These are phyloP conservation scores for Plecturocebus donacophilus DNA, from an alignment of 2,113 vertebrate genomes.

Conservation along the genomic window DNA sequence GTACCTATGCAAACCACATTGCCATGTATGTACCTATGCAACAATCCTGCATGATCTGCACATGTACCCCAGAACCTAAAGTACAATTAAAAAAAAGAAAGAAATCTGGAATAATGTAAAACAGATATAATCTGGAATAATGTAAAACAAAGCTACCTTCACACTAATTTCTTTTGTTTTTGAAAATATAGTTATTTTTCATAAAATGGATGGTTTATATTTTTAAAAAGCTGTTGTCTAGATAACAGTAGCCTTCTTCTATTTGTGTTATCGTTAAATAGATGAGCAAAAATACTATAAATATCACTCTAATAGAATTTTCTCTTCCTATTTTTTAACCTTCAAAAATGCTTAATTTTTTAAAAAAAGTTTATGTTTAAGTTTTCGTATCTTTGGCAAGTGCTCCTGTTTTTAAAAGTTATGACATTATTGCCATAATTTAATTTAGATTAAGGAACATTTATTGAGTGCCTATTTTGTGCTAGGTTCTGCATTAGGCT, in stretches of 20 bases:
- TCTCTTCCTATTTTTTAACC: not conserved
- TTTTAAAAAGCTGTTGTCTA: not conserved
- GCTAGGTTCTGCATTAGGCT: not conserved
- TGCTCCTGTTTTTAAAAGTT: not conserved
- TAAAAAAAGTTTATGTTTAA: not conserved
- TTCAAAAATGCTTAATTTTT: not conserved
- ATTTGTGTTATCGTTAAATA: not conserved
- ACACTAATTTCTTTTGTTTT: too few species aligned
- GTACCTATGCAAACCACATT: too few species aligned
- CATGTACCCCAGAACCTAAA: too few species aligned
- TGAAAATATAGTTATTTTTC: too few species aligned
- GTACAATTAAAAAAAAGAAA: too few species aligned
- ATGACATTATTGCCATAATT: not conserved
- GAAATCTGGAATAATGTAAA: too few species aligned
- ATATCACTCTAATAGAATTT: not conserved
- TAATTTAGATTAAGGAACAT: conserved; percentile 24
- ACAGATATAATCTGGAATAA: too few species aligned
- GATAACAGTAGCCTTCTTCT: not conserved
- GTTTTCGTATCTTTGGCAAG: conserved; percentile 13
- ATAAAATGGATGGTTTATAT: too few species aligned
- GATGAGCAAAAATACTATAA: not conserved
- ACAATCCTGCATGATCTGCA: too few species aligned
- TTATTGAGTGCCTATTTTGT: not conserved
- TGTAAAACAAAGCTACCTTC: too few species aligned
- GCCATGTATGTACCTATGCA: too few species aligned